phyloP scores from a whole-genome alignment of 2,888 invertebrate genomes.

The Ormia ochracea region DNA sequence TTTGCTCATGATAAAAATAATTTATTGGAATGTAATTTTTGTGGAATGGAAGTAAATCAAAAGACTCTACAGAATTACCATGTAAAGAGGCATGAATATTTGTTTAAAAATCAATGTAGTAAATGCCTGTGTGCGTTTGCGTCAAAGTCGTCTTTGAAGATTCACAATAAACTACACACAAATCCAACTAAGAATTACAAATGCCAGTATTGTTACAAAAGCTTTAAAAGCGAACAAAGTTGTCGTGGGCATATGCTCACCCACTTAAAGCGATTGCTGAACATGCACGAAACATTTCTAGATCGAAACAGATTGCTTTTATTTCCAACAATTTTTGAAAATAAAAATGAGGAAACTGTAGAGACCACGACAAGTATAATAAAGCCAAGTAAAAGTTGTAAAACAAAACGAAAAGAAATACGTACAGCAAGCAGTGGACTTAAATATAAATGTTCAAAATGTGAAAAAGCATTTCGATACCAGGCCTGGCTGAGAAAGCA shows the following conservation, averaged over 20 bases:
- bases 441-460: constrained; percentile 30
- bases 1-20: not conserved
- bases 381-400: not conserved
- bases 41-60: constrained; percentile 61
- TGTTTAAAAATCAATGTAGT: constrained; percentile 64
- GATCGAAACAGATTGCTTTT: not conserved
- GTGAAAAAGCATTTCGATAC: constrained; percentile 39
- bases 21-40: constrained; percentile 58
- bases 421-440: not conserved
- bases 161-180: constrained; percentile 32
- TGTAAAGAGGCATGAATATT: constrained; percentile 55
- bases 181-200: constrained; percentile 31
- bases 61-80: constrained; percentile 60
- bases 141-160: constrained; percentile 16
- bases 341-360: not conserved
- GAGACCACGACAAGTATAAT: constrained; percentile 1
- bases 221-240: constrained; percentile 62
- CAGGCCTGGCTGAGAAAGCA: constrained; percentile 50
- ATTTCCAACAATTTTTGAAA: constrained; percentile 16
- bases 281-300: not conserved
- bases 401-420: not conserved
- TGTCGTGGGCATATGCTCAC: constrained; percentile 66
- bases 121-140: constrained; percentile 56
- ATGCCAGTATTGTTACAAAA: constrained; percentile 66
- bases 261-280: constrained; percentile 62